Evolutionary conservation across 2,113 vertebrate genomes (phyloP).

Genomic region (Jaculus jaculus): DNA sequence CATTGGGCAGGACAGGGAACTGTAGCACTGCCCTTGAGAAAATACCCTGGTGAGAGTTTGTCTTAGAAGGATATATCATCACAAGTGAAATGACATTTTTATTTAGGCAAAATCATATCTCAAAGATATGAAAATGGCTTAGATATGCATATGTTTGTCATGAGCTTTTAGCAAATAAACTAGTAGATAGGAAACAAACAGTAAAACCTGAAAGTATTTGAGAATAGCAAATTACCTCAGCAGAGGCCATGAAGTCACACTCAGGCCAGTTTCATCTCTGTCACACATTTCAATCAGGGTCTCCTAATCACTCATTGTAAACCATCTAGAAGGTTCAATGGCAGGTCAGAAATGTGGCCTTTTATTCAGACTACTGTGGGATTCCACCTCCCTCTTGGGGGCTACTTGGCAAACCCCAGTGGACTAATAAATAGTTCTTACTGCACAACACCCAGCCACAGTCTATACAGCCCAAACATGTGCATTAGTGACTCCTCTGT

Average conservation of each 20-base stretch:
- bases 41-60: conserved; percentile 78
- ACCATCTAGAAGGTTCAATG: conserved; percentile 9
- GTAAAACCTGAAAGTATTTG: conserved; percentile 13
- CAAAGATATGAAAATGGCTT: conserved; percentile 75
- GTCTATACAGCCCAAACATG: conserved; percentile 12
- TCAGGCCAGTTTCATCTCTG: background rate
- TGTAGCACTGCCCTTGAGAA: conserved; percentile 82
- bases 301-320: conserved; percentile 15
- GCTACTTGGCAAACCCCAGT: conserved; percentile 2
- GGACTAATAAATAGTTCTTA: conserved; percentile 37
- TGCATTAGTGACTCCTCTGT: conserved; percentile 38
- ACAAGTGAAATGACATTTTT: conserved; percentile 79
- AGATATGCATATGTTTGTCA: conserved; percentile 62
- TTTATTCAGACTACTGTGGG: conserved; percentile 28
- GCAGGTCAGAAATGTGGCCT: background rate
- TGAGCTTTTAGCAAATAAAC: background rate
- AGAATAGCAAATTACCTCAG: conserved; percentile 57
- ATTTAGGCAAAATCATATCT: conserved; percentile 61
- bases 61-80: conserved; percentile 77
- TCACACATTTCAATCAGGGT: conserved; percentile 20
- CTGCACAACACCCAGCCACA: background rate
- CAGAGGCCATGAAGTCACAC: conserved; percentile 35
- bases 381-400: background rate
- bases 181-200: conserved; percentile 30
- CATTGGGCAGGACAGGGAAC: conserved; percentile 78